Base-by-base conservation (phyloP, 2,797 vertebrate genomes). In the Rachycentron canadum region DNA sequence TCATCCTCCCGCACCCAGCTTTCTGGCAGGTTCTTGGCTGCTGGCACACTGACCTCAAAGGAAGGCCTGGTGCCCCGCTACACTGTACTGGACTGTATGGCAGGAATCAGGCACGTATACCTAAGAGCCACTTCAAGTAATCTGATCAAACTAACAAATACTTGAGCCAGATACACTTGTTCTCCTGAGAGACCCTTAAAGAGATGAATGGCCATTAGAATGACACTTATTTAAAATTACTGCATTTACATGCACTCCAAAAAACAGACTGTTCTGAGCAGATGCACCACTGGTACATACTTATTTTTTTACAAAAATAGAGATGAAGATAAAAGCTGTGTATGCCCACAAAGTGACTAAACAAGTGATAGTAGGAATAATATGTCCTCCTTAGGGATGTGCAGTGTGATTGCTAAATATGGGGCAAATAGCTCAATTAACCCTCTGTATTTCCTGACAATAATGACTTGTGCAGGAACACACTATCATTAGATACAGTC, bases 41-140 rank as follows among this genome's bases (percentile, higher is more conserved):
- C 71, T 62, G 64, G 41, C 3, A 17, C 66, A 61, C 45, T 72
- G 81, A 85, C 73, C 88, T 91, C 74, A 91, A 82, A 86, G 86
- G 76, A 89, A 88, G 72, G 79, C 45, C 40, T 25, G 81, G 79
- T 77, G 86, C 62, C 58, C 7, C 11, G 28, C 62, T 74, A 61
- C 52, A 76, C 41, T 81, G 67, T 38, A 77, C 56, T 34, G 49
- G 28, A 78, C 62, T 73, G 73, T 49, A 70, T 19, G 55, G 64
- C 76, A 84, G 84, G 78, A 91, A 76, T 78, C 64, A 69, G 79
- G 70, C 84, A 82, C 25, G 73, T 84, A 89, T 28, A 85, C 85
- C 74, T 71, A 85, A 92, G 86, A 76, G 82, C 84, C 81, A 90
- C 87, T 93, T 89, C 56, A 90, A 28, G 58, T 91, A 82, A 91